Evolutionary conservation across 2,113 vertebrate genomes (phyloP), one percentile per base, ranked within the genome.

Genomic region (Chionodraco myersi): DNA sequence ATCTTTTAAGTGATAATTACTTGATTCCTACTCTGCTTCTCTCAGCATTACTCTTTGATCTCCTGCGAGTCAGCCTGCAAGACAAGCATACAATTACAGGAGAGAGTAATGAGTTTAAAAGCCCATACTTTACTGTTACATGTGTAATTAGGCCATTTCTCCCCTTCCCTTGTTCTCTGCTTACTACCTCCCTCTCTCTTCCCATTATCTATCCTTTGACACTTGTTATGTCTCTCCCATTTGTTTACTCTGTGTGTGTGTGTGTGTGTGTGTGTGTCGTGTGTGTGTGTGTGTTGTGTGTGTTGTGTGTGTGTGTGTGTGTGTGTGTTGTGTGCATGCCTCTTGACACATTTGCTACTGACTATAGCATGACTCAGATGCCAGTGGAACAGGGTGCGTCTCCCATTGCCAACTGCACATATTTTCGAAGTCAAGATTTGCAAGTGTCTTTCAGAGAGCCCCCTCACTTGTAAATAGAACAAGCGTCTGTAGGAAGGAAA

Each of bases 361-460:
- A 63, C 79, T 68, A n/a, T 91, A 83, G 92, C 90, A 64, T 92
- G 92, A 94, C 90, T 93, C 86, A 91, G 87, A 94, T 91, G 87
- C 86, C 91, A 92, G 68, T 78, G 77, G 85, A 93, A 93, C 81
- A 92, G 90, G 83, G 82, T 88, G 74, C 88, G 88, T 91, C 92
- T 92, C 89, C 73, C 58, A 53, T 75, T 92, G 94, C 94, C 94
- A 95, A 93, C 81, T 94, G 91, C 78, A 74, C 94, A 94, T 95
- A 92, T 82, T 95, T 96, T 90, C 86, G 86, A 87, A 95, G 94
- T 95, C 92, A 95, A 92, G 91, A 96, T 96, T 91, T 94, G 94
- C 89, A 88, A 91, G 92, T 77, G 89, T 89, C 83, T 91, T 81
- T 94, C 86, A 92, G 86, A 79, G 82, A 84, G 88, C 84, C 90